phyloP scores from a whole-genome alignment of 2,113 vertebrate genomes.

The Aplodontia rufa region DNA sequence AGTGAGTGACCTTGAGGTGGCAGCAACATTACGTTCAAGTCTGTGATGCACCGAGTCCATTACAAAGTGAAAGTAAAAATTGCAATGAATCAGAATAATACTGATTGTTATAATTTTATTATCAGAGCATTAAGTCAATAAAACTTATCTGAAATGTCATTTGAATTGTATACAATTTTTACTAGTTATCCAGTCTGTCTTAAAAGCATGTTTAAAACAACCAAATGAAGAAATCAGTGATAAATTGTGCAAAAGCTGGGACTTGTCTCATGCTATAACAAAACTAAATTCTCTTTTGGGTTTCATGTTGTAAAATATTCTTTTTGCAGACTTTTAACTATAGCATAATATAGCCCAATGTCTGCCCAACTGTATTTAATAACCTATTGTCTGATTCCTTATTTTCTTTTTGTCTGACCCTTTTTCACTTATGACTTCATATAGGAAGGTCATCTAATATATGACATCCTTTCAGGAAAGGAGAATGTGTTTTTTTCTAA shows the following conservation, averaged over 20 bases:
- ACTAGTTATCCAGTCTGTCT: slow-evolving; percentile 83
- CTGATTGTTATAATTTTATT: slow-evolving; percentile 90
- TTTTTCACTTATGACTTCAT: slow-evolving; percentile 81
- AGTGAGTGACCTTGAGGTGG: slow-evolving; percentile 87
- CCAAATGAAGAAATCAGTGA: slow-evolving; percentile 80
- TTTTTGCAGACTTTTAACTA: slow-evolving; percentile 74
- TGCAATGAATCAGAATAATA: slow-evolving; percentile 85
- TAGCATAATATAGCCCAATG: slow-evolving; percentile 59
- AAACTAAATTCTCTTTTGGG: slow-evolving; percentile 78
- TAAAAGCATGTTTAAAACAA: slow-evolving; percentile 83
- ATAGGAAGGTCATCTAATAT: slow-evolving; percentile 81
- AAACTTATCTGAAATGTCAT: slow-evolving; percentile 86
- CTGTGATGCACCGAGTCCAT: slow-evolving; percentile 70
- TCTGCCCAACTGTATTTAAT: slow-evolving; percentile 76
- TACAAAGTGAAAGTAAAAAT: slow-evolving; percentile 82
- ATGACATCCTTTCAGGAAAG: slow-evolving; percentile 78
- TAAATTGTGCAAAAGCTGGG: slow-evolving; percentile 79
- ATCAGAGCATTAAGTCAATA: slow-evolving; percentile 88
- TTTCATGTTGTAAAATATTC: slow-evolving; percentile 67
- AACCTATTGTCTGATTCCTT: slow-evolving; percentile 78
- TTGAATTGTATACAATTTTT: slow-evolving; percentile 86
- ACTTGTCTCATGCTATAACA: slow-evolving; percentile 74
- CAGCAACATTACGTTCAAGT: slow-evolving; percentile 86
- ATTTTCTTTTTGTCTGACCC: slow-evolving; percentile 77
- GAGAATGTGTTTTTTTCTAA: slow-evolving; percentile 82